Evolutionary conservation across 1,140 invertebrate species (phyloP).

Genomic region (Drosophila ironensis): DNA sequence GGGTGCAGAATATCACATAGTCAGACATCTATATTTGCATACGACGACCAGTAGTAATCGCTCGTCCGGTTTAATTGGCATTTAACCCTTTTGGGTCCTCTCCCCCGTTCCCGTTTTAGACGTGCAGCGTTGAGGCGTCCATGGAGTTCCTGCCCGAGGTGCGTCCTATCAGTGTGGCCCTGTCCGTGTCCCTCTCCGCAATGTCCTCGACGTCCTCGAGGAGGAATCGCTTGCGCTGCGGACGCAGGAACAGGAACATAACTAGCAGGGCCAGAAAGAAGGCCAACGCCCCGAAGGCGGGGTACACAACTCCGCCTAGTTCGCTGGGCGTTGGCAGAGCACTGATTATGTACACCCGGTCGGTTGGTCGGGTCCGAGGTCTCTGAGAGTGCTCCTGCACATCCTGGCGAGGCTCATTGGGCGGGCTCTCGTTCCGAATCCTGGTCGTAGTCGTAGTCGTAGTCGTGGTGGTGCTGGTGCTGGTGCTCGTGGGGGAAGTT

Average conservation of each 20-base stretch:
- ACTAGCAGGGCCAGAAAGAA: constrained; percentile 65
- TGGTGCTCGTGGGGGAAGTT: too few relatives aligned
- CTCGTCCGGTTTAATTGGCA: too few relatives aligned
- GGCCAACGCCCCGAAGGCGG: constrained; percentile 64
- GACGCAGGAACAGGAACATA: constrained; percentile 71
- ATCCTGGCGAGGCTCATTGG: background rate
- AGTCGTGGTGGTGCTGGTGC: constrained; percentile 30
- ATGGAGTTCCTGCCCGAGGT: constrained; percentile 41
- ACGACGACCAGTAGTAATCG: constrained; percentile 73
- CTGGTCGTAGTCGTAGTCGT: background rate
- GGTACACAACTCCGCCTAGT: constrained; percentile 64
- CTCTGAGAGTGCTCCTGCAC: background rate
- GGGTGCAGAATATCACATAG: constrained; percentile 73
- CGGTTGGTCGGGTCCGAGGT: constrained; percentile 31
- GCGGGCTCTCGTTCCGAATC: too few relatives aligned
- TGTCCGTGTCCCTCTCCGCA: constrained; percentile 41
- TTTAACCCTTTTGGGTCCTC: constrained; percentile 34
- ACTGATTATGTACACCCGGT: constrained; percentile 70
- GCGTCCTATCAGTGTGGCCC: constrained; percentile 50
- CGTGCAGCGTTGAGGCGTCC: constrained; percentile 64
- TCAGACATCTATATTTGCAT: constrained; percentile 72
- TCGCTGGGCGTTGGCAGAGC: constrained; percentile 63
- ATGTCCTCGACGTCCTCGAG: too few relatives aligned
- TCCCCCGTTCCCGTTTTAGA: too few relatives aligned
- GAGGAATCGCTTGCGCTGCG: constrained; percentile 61